Evolutionary conservation across 2,797 vertebrate genomes (phyloP).

Genomic region (Parambassis ranga): DNA sequence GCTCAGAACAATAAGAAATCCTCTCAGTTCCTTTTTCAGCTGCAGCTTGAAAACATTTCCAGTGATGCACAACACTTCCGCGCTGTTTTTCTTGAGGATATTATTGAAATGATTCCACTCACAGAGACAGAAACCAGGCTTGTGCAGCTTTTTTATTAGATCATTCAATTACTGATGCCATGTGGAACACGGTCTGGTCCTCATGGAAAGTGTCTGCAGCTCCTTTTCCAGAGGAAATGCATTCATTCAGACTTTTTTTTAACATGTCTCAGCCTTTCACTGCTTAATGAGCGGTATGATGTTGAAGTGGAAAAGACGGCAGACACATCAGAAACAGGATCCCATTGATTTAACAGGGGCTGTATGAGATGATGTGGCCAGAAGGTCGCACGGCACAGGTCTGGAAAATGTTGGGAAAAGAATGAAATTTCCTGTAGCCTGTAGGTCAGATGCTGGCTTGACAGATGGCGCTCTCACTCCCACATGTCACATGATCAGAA

Average conservation of each 20-base stretch:
- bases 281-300: conserved; percentile 8
- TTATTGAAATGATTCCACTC: background rate
- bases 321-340: no score
- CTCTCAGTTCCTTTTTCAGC: background rate
- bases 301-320: conserved; percentile 4
- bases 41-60: no score
- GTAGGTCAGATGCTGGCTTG: no score
- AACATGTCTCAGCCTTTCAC: background rate
- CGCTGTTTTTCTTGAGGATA: background rate
- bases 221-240: conserved; percentile 12
- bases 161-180: conserved; percentile 32
- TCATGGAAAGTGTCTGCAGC: conserved; percentile 23
- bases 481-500: no score
- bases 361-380: background rate
- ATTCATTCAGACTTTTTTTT: background rate
- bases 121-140: conserved; percentile 35
- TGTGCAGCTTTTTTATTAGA: conserved; percentile 31
- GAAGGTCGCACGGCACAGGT: no score
- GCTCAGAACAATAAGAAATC: conserved; percentile 16
- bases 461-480: no score
- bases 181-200: conserved; percentile 15
- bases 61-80: background rate
- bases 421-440: background rate
- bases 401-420: background rate
- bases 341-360: no score